phyloP scores from a whole-genome alignment of 2,113 vertebrate species.

The Eudyptes chrysolophus region DNA sequence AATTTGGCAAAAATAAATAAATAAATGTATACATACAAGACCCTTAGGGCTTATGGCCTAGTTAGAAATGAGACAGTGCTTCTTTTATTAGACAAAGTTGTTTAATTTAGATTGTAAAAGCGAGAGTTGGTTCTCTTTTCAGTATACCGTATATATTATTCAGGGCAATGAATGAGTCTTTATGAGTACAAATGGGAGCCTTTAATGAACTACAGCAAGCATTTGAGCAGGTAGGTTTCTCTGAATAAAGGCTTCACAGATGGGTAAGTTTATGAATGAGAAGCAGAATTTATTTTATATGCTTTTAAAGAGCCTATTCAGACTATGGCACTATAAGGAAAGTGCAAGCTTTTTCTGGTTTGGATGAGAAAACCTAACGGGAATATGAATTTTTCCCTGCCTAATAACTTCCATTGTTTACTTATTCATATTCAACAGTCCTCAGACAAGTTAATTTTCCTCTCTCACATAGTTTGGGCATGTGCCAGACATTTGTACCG shows the following conservation, averaged over 20 bases:
- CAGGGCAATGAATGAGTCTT: slow-evolving; percentile 22
- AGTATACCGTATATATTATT: not conserved
- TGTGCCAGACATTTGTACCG: not conserved
- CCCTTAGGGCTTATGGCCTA: slow-evolving; percentile 6
- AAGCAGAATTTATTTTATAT: slow-evolving; percentile 20
- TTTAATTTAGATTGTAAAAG: slow-evolving; percentile 50
- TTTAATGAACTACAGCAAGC: slow-evolving; percentile 29
- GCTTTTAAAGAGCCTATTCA: not conserved
- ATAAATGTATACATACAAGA: not conserved
- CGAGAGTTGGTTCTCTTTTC: slow-evolving; percentile 10
- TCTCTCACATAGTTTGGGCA: not conserved
- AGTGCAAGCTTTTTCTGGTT: not conserved
- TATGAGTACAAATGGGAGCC: slow-evolving; percentile 21
- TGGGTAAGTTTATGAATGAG: slow-evolving; percentile 44
- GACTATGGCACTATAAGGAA: not conserved
- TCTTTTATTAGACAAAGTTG: slow-evolving; percentile 48
- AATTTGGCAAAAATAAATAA: slow-evolving; percentile 36
- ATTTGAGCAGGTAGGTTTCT: slow-evolving; percentile 37
- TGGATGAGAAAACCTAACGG: not conserved
- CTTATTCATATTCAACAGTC: not conserved
- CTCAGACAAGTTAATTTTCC: not conserved
- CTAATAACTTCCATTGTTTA: not conserved
- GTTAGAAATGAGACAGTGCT: slow-evolving; percentile 19
- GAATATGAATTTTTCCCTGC: not conserved
- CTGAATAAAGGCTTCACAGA: slow-evolving; percentile 14